These are phyloP conservation scores for Coleophora deauratella DNA, from an alignment of 2,888 invertebrate species.

Conservation along the genomic window DNA sequence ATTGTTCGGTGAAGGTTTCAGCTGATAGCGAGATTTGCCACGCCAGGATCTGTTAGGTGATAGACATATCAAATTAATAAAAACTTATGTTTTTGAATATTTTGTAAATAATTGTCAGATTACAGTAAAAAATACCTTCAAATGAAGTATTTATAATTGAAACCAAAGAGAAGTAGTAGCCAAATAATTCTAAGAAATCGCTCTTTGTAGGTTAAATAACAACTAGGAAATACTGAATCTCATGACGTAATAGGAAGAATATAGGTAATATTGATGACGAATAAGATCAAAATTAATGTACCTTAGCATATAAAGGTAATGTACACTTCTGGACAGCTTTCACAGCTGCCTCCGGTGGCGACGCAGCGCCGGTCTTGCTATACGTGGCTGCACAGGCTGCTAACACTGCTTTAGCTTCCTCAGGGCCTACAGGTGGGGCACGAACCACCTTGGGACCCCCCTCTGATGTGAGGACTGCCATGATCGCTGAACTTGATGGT, in stretches of 20 bases:
- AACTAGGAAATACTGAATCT: too few relatives aligned
- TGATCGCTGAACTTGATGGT: constrained; percentile 61
- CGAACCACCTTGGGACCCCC: constrained; percentile 57
- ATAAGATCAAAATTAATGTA: constrained; percentile 27
- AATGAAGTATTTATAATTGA: too few relatives aligned
- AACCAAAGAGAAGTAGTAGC: too few relatives aligned
- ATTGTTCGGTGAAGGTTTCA: constrained; percentile 58
- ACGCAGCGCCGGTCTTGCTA: constrained; percentile 68
- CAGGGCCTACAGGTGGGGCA: constrained; percentile 56
- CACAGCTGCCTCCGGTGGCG: constrained; percentile 75
- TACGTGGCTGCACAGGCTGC: constrained; percentile 56
- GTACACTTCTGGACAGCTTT: constrained; percentile 78
- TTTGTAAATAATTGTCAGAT: too few relatives aligned
- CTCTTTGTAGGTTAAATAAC: too few relatives aligned
- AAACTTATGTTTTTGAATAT: too few relatives aligned
- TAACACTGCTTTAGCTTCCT: constrained; percentile 56
- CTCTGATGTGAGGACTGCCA: constrained; percentile 66
- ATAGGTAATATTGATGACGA: too few relatives aligned
- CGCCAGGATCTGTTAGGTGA: constrained; percentile 52
- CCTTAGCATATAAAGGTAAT: constrained; percentile 81
- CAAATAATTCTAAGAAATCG: too few relatives aligned
- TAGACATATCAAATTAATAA: background rate
- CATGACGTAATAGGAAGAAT: too few relatives aligned
- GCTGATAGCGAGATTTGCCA: constrained; percentile 69
- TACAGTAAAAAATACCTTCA: too few relatives aligned